Evolutionary conservation across 2,797 vertebrate species (phyloP), one percentile per base, ranked within the genome.

Genomic region (Knipowitschia caucasica): DNA sequence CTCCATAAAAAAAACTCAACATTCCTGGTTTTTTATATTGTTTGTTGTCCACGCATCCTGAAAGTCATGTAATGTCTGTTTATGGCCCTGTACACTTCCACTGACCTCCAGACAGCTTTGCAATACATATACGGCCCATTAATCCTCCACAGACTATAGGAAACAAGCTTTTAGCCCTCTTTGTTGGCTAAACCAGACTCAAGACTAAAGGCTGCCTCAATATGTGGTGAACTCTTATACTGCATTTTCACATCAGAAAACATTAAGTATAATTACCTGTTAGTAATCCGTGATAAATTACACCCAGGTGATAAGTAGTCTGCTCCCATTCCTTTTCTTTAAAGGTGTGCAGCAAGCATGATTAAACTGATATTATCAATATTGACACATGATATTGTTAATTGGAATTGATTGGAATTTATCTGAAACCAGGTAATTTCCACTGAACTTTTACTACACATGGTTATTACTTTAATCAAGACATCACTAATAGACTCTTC

Each of bases 351-450:
- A 90, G n/a, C 67, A 62, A 89, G 90, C 54, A 86, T 92, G 47
- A 92, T 94, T 69, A 91, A 93, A 67, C 84, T 94, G 36, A 89
- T 95, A n/a, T n/a, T n/a, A n/a, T n/a, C n/a, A n/a, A n/a, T n/a
- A n/a, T n/a, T n/a, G n/a, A n/a, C n/a, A n/a, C n/a, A n/a, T n/a
- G n/a, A n/a, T n/a, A n/a, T n/a, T n/a, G n/a, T n/a, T n/a, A n/a
- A n/a, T n/a, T n/a, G 75, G 95, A 94, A 67, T 69, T 35, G 92
- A n/a, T n/a, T n/a, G 92, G 90, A 75, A 47, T 69, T 64, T 60
- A 58, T 53, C 34, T 49, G 62, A 51, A 69, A 61, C 47, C 40
- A 7, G 33, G 26, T 55, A 27, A 44, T 71, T 77, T 69, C 61
- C 54, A 66, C 25, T 46, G 62, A 60, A 58, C 69, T 44, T 74